Conservation (phyloP, 2,888 invertebrate genomes). For the Ceriagrion tenellum region DNA sequence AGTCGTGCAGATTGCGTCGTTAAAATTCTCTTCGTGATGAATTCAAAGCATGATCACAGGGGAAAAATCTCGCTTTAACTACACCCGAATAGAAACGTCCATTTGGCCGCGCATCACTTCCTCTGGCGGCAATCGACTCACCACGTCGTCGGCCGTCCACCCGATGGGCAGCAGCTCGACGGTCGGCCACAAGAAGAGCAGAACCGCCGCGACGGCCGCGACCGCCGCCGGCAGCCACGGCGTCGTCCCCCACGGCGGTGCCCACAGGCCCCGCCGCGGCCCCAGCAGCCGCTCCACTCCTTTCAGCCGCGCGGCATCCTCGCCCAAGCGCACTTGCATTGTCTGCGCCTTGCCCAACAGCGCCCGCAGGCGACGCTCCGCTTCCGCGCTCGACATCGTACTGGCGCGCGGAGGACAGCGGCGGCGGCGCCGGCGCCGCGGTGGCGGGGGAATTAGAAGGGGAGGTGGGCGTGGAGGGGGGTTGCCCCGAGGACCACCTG, state of each 20-base stretch:
- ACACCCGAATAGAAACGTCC: no score
- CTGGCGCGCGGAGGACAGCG: neutral
- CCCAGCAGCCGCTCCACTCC: neutral
- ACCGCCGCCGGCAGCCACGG: neutral
- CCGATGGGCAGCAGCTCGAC: neutral
- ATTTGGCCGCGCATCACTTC: no score
- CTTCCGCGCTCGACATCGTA: neutral
- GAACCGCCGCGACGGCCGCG: neutral
- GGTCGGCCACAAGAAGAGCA: neutral
- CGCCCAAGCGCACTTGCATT: neutral
- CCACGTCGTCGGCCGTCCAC: neutral
- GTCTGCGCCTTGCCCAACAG: neutral
- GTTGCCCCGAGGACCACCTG: neutral
- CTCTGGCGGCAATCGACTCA: neutral
- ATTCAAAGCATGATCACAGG: no score
- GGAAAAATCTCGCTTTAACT: no score
- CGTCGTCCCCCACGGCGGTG: neutral
- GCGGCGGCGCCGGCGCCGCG: no score
- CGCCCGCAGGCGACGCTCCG: neutral
- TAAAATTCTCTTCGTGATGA: no score
- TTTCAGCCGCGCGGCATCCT: neutral
- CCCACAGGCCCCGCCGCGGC: neutral
- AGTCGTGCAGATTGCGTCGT: no score
- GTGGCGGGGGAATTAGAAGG: no score
- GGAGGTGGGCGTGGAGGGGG: no score